Evolutionary conservation across 1,140 invertebrate genomes (phyloP), one percentile per base, ranked within the genome.

Genomic region (Zophobas atratus): DNA sequence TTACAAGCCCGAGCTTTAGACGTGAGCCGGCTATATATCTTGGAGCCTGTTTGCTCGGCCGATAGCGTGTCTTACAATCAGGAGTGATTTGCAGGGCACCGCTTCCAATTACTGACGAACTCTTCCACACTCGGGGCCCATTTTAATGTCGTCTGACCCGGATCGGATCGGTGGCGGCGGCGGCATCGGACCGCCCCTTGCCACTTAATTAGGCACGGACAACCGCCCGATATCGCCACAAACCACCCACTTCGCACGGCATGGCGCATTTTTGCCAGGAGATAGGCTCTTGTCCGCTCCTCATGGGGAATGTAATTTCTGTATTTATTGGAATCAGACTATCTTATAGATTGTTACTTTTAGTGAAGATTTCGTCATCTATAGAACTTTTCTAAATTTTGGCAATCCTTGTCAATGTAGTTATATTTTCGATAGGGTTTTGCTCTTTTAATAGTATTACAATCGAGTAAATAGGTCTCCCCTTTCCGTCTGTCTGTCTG

Each of bases 51-150:
- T 82, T 80, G 63, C 79, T 72, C 81, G 81, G 75, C 77, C 81
- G 80, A 82, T 80, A 74, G 78, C 75, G 76, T 81, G 78, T 82
- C 81, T 82, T 81, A 82, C 81, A 82, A 82, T 82, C 81, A 82
- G 77, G 76, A 82, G 80, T 82, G 81, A 81, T 82, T 82, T 82
- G 81, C 81, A 82, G 80, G 80, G 80, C 75, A 81, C 78, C 80
- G 77, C 75, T 81, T 81, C 81, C 80, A 82, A 81, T 82, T 82
- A 81, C 80, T 76, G 71, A 80, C 78, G 75, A 48, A 63, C 56
- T 46, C 6, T 49, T 63, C 57, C 39, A 76, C 74, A 63, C 74
- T 76, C 32, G 74, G 46, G 74, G 74, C 74, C 74, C 74, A 76
- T 76, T 76, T 53, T 76, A 76, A 76, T 67, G 74, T 60, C 74